Conservation (phyloP, 2,888 invertebrate species). For the Drosophila acutilabella region DNA sequence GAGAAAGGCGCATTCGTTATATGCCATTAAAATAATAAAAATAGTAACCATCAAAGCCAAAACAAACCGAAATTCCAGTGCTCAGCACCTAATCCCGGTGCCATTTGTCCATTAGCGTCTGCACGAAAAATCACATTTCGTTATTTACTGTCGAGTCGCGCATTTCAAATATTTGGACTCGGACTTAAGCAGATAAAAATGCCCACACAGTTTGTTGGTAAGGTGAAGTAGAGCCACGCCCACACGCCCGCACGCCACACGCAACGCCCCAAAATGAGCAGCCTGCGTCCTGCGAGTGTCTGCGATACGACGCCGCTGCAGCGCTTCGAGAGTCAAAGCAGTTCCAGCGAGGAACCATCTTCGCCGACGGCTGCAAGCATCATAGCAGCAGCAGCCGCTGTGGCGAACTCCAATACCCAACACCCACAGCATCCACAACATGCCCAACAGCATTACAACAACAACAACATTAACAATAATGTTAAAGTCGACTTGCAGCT, state of each 20-base stretch:
- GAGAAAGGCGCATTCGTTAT: conserved; percentile 14
- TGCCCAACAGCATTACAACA: conserved; percentile 33
- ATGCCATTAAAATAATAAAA: conserved; percentile 14
- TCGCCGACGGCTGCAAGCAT: conserved; percentile 71
- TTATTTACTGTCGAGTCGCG: conserved; percentile 34
- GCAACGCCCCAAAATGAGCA: conserved; percentile 55
- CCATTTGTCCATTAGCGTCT: conserved; percentile 66
- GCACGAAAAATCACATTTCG: conserved; percentile 18
- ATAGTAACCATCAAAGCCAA: conserved; percentile 9
- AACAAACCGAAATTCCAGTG: conserved; percentile 31
- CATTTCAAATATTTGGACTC: conserved; percentile 64
- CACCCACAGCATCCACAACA: conserved; percentile 29
- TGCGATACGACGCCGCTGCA: conserved; percentile 81
- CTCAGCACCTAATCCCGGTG: conserved; percentile 11
- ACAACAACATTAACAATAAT: conserved; percentile 67
- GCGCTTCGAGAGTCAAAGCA: conserved; percentile 80
- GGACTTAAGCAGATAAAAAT: conserved; percentile 50
- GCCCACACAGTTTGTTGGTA: conserved; percentile 55
- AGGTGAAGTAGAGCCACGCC: conserved; percentile 60
- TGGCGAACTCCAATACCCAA: conserved; percentile 22
- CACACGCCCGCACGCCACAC: conserved; percentile 8
- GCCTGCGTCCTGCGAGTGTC: conserved; percentile 75
- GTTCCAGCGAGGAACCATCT: conserved; percentile 81
- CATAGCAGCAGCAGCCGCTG: conserved; percentile 54
- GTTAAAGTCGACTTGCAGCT: conserved; percentile 76